phyloP scores from a whole-genome alignment of 1,140 invertebrate genomes.

The Eubasilissa regina region DNA sequence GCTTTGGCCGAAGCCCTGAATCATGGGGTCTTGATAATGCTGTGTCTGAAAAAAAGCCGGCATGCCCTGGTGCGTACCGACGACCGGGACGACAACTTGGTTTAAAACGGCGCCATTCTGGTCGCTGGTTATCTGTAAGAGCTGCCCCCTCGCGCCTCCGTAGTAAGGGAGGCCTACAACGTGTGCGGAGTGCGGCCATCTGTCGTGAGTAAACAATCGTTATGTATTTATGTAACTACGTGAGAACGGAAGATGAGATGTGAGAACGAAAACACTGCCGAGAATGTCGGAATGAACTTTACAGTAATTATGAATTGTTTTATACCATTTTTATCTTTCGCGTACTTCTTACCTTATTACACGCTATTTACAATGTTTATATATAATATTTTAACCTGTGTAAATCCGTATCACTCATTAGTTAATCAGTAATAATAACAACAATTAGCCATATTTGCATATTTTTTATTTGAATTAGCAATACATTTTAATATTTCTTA shows the following conservation, averaged over 20 bases:
- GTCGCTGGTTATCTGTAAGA: conserved; percentile 74
- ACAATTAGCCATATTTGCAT: not conserved
- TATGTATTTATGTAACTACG: conserved; percentile 21
- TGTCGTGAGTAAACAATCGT: conserved; percentile 33
- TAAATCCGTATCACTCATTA: not conserved
- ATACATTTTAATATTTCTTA: conserved; percentile 6
- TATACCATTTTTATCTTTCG: too few relatives aligned
- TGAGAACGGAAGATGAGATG: too few relatives aligned
- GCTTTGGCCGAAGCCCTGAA: conserved; percentile 54
- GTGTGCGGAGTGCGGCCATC: conserved; percentile 46
- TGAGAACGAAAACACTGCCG: too few relatives aligned
- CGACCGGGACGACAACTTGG: conserved; percentile 66
- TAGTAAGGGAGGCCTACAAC: conserved; percentile 72
- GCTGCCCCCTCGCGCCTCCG: conserved; percentile 78
- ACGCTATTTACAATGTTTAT: too few relatives aligned
- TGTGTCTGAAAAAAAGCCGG: conserved; percentile 26
- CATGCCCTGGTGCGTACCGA: conserved; percentile 3
- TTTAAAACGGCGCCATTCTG: conserved; percentile 70
- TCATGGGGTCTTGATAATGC: not conserved
- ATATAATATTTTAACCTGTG: not conserved
- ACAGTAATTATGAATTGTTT: too few relatives aligned
- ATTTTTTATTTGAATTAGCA: conserved; percentile 2
- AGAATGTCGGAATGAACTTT: too few relatives aligned
- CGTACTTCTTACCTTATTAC: too few relatives aligned
- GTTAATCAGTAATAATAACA: not conserved